Percentiles rank a stretch among this genome's conserved stretches.
These are phyloP conservation scores for Chelonoidis abingdonii DNA, from an alignment of 2,113 vertebrate species.

Conservation along the genomic window DNA sequence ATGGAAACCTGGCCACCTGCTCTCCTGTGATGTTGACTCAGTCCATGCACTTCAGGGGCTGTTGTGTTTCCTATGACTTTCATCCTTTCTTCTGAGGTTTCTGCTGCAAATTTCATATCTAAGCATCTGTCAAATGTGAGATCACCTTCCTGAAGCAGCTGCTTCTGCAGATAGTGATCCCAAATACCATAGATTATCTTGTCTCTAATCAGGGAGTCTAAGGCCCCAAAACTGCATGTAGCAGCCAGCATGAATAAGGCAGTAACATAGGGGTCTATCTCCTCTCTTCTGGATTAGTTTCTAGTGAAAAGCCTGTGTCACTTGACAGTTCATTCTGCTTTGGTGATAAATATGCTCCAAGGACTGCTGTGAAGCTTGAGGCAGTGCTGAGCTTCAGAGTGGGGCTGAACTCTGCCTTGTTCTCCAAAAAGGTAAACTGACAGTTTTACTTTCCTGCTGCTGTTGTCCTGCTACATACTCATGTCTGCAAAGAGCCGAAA, in stretches of 20 bases:
- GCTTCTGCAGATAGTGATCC: not conserved
- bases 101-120: not conserved
- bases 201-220: not conserved
- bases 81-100: not conserved
- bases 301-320: not conserved
- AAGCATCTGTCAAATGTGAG: not conserved
- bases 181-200: not conserved
- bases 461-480: not conserved
- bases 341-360: not conserved
- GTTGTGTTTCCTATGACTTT: not conserved
- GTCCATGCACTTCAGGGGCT: not conserved
- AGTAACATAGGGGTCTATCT: not conserved
- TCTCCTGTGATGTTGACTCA: not conserved
- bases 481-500: not conserved
- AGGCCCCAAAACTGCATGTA: not conserved
- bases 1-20: not conserved
- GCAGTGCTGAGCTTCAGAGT: not conserved
- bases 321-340: not conserved
- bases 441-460: not conserved
- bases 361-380: not conserved
- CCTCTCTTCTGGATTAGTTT: not conserved
- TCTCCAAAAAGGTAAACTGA: not conserved
- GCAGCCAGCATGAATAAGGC: not conserved
- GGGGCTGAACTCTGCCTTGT: not conserved
- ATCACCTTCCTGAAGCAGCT: not conserved